Percentiles rank a stretch among this genome's conserved stretches.
Conservation (phyloP, 2,113 vertebrate species). For the Cottus gobio region DNA sequence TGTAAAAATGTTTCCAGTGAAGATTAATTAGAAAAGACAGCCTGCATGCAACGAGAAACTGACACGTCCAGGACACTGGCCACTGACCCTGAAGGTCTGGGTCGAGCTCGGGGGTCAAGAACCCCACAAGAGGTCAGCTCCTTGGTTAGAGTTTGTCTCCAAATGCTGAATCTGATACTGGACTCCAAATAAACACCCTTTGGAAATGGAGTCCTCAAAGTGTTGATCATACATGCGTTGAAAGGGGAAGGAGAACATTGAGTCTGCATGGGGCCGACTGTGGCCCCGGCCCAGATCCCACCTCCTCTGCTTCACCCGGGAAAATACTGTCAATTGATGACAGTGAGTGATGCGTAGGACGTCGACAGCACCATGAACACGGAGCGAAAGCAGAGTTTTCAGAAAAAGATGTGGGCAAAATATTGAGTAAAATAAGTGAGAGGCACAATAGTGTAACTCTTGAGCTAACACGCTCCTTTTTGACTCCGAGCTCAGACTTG, state of each 20-base stretch:
- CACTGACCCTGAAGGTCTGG: not conserved
- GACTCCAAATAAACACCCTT: not conserved
- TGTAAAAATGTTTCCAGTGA: not conserved
- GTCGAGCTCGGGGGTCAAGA: not conserved
- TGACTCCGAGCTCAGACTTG: conserved; percentile 66
- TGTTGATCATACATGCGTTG: not conserved
- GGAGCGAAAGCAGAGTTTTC: not conserved
- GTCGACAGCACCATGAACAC: not conserved
- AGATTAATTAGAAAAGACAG: too few relatives aligned
- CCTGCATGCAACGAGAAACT: too few relatives aligned
- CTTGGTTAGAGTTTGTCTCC: too few relatives aligned
- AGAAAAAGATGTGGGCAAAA: conserved; percentile 30
- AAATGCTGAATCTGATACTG: not conserved
- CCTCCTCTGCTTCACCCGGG: not conserved
- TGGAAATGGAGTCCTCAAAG: not conserved
- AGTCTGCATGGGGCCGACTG: not conserved
- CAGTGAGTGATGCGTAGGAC: not conserved
- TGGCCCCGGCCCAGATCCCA: not conserved
- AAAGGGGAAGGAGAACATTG: not conserved
- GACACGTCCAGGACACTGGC: too few relatives aligned
- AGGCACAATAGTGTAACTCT: conserved; percentile 48
- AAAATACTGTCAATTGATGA: not conserved
- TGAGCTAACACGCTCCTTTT: conserved; percentile 54
- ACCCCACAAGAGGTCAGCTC: not conserved
- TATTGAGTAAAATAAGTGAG: conserved; percentile 38